Conservation (phyloP, 2,113 vertebrate genomes). For the Atrichornis clamosus region DNA sequence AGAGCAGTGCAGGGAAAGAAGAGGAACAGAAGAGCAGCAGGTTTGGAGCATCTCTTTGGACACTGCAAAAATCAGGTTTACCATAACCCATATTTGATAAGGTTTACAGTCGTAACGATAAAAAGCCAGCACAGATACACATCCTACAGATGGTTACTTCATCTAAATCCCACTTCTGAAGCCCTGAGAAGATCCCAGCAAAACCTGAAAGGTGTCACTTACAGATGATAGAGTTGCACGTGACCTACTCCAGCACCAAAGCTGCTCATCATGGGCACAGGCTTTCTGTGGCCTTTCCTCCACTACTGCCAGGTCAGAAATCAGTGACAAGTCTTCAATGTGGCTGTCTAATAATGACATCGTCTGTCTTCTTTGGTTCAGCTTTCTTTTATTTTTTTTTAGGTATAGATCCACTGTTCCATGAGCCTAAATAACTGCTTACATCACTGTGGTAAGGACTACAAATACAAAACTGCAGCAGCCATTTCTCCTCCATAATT, state of each 20-base stretch:
- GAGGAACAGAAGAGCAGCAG: background rate
- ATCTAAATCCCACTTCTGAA: background rate
- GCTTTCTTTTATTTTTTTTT: background rate
- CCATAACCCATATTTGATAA: accelerated
- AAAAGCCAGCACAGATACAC: background rate
- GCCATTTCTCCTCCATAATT: background rate
- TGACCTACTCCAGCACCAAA: background rate
- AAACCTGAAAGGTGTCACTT: background rate
- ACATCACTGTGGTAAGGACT: background rate
- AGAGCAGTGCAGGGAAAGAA: background rate
- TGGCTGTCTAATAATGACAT: background rate
- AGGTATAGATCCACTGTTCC: background rate
- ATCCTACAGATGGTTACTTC: background rate
- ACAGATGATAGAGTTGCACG: background rate
- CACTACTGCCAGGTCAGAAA: background rate
- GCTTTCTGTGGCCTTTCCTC: background rate
- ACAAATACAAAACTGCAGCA: background rate
- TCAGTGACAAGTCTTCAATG: background rate
- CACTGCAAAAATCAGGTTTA: background rate
- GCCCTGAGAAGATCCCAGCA: background rate
- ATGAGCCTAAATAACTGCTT: background rate
- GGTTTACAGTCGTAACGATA: background rate
- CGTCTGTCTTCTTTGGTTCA: background rate
- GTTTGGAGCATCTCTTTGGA: accelerated
- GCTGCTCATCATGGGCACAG: background rate